Conservation (phyloP, 1,140 invertebrate genomes). For the Cryptotermes secundus region DNA sequence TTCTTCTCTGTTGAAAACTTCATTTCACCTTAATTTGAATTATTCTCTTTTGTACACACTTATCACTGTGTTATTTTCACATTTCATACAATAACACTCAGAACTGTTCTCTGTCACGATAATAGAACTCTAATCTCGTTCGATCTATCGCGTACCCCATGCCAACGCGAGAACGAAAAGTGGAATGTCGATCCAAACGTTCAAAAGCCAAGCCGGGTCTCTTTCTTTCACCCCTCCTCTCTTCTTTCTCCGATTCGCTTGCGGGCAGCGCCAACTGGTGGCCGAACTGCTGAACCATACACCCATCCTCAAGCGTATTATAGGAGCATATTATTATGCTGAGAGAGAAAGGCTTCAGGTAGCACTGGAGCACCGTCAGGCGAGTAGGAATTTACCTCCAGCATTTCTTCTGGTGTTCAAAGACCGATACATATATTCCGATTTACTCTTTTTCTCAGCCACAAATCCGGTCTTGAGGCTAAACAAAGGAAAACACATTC, state of each 20-base stretch:
- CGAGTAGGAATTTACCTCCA: too few relatives aligned
- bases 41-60: not conserved
- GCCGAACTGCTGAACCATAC: not conserved
- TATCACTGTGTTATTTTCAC: not conserved
- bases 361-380: too few relatives aligned
- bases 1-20: conserved; percentile 34
- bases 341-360: too few relatives aligned
- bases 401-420: too few relatives aligned
- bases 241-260: not conserved
- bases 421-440: too few relatives aligned
- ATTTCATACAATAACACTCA: not conserved
- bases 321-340: not conserved
- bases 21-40: conserved; percentile 27
- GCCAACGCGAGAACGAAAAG: not conserved
- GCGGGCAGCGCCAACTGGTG: conserved; percentile 5
- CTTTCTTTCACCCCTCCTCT: not conserved
- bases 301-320: not conserved
- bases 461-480: too few relatives aligned
- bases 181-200: not conserved
- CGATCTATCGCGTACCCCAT: not conserved
- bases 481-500: too few relatives aligned
- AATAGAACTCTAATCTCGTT: not conserved
- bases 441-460: too few relatives aligned
- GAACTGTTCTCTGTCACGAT: not conserved
- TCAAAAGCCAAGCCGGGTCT: conserved; percentile 25